phyloP scores from a whole-genome alignment of 1,140 invertebrate genomes.

The Dendrolimus punctatus region DNA sequence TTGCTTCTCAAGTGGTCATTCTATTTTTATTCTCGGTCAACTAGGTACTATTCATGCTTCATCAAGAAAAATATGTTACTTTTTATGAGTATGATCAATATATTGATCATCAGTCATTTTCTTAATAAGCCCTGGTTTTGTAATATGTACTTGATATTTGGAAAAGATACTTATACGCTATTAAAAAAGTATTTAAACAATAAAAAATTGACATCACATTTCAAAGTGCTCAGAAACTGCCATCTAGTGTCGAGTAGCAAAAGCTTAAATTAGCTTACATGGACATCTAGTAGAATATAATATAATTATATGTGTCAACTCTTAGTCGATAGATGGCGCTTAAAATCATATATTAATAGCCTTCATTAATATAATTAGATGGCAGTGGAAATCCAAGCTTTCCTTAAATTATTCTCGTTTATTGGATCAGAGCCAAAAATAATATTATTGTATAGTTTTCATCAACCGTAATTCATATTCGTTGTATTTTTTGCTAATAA shows the following conservation, averaged over 20 bases:
- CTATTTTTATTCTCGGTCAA: constrained; percentile 29
- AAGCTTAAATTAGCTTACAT: not conserved
- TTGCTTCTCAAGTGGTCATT: constrained; percentile 22
- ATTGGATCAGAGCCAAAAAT: too few species aligned
- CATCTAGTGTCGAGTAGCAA: constrained; percentile 24
- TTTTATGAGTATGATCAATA: constrained; percentile 17
- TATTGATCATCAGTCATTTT: constrained; percentile 25
- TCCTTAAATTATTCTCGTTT: too few species aligned
- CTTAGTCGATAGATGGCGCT: not conserved
- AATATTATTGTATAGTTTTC: too few species aligned
- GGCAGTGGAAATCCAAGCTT: too few species aligned
- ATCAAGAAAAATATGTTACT: constrained; percentile 12
- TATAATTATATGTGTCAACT: not conserved
- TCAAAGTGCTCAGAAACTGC: constrained; percentile 2
- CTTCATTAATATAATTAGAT: too few species aligned
- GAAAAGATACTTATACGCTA: too few species aligned
- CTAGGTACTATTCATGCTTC: constrained; percentile 19
- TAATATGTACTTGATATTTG: too few species aligned
- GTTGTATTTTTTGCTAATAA: too few species aligned
- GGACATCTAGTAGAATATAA: not conserved
- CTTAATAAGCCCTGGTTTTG: not conserved
- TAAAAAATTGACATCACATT: not conserved
- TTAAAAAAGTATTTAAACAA: too few species aligned
- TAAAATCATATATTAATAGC: too few species aligned
- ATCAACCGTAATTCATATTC: too few species aligned